A percentile compares a stretch with the other conserved stretches of the same genome.
These are phyloP conservation scores for Calliopum simillimum DNA, from an alignment of 2,888 invertebrate species.

Conservation along the genomic window DNA sequence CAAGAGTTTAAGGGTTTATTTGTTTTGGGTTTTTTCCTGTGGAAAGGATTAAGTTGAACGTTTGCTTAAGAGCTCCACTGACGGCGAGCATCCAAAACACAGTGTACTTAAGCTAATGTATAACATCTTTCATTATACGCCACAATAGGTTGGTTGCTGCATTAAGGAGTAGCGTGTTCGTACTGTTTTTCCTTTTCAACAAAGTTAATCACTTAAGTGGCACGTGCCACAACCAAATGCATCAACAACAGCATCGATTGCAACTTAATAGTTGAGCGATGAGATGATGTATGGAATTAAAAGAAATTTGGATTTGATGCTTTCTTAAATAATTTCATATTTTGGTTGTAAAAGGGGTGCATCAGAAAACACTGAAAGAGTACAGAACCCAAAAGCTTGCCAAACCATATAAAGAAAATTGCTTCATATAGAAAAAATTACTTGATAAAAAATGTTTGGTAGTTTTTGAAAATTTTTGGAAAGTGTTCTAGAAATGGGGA, in stretches of 20 bases:
- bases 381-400: too few species aligned
- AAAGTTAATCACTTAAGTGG: slow-evolving; percentile 41
- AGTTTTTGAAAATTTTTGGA: too few species aligned
- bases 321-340: too few species aligned
- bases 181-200: background rate
- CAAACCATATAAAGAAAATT: too few species aligned
- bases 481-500: too few species aligned
- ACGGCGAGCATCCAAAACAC: background rate
- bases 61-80: background rate
- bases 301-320: too few species aligned
- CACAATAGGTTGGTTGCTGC: background rate
- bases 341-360: too few species aligned
- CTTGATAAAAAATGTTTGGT: too few species aligned
- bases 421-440: too few species aligned
- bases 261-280: too few species aligned
- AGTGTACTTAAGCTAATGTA: background rate
- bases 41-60: slow-evolving; percentile 22
- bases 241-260: background rate
- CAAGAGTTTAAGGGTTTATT: background rate
- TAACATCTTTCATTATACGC: background rate
- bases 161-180: background rate
- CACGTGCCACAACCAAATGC: slow-evolving; percentile 33
- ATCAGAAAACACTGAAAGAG: too few species aligned
- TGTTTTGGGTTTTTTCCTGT: background rate
- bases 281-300: too few species aligned